These are phyloP conservation scores for Dolichoris vasculosae DNA, from an alignment of 1,140 invertebrate species.

Conservation along the genomic window DNA sequence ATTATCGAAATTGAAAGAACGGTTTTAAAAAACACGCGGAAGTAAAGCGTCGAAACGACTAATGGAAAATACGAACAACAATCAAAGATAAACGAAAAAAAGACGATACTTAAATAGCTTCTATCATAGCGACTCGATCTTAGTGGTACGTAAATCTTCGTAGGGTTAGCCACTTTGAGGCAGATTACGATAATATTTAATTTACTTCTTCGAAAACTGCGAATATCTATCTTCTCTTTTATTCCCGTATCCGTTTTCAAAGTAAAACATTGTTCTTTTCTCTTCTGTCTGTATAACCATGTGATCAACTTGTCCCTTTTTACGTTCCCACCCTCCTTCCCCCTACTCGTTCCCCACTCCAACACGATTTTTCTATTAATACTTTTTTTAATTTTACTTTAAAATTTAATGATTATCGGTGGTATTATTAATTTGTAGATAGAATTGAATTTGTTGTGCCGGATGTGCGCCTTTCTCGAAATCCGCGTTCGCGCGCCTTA, in stretches of 20 bases:
- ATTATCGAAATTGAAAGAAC: conserved; percentile 3
- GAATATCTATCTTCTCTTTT: not conserved
- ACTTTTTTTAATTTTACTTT: conserved; percentile 22
- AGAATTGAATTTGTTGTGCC: conserved; percentile 48
- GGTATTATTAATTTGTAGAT: conserved; percentile 55
- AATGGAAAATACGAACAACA: conserved; percentile 47
- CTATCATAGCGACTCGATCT: conserved; percentile 47
- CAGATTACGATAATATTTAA: conserved; percentile 47
- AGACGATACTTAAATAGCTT: conserved; percentile 51
- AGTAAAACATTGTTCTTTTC: conserved; percentile 25
- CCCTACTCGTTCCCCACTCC: no score
- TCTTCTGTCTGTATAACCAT: conserved; percentile 18
- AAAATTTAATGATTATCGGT: conserved; percentile 42
- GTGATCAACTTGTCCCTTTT: not conserved
- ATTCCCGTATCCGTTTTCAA: not conserved
- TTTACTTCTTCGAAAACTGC: conserved; percentile 32
- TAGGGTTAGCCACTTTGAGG: conserved; percentile 47
- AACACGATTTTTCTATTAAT: conserved; percentile 26
- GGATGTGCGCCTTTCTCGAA: conserved; percentile 25
- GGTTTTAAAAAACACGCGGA: conserved; percentile 18
- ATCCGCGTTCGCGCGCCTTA: conserved; percentile 34
- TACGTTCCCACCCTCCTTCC: not conserved
- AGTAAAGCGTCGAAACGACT: not conserved
- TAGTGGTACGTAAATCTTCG: conserved; percentile 40
- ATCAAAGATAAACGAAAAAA: conserved; percentile 49